These are phyloP conservation scores for Meteorus colon DNA, from an alignment of 2,888 invertebrate genomes.

Conservation along the genomic window DNA sequence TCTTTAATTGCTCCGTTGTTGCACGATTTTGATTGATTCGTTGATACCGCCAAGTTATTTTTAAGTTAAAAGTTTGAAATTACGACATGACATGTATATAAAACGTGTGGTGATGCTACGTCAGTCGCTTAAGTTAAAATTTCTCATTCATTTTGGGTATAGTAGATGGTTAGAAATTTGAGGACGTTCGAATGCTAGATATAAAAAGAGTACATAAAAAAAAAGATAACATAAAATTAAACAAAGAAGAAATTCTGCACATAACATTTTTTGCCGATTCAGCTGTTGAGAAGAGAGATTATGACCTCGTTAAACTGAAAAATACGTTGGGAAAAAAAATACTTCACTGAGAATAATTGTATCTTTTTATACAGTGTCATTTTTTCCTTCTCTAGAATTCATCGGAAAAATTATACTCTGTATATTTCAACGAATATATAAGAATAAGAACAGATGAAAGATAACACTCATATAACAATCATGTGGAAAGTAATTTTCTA, in stretches of 20 bases:
- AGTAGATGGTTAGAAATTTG: not conserved
- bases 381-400: not conserved
- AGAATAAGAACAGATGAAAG: not conserved
- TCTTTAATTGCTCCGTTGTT: too few relatives aligned
- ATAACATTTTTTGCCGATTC: constrained; percentile 3
- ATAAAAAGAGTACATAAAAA: not conserved
- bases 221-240: not conserved
- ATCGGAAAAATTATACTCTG: not conserved
- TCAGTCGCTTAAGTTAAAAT: not conserved
- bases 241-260: not conserved
- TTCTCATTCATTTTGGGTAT: not conserved
- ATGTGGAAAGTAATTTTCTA: not conserved
- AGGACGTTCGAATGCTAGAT: not conserved
- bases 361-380: not conserved
- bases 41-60: too few relatives aligned
- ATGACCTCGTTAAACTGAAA: constrained; percentile 16
- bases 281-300: not conserved
- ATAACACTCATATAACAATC: not conserved
- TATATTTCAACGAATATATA: not conserved
- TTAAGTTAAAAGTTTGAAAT: too few relatives aligned
- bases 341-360: not conserved
- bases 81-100: too few relatives aligned
- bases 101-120: not conserved
- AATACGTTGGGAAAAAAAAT: not conserved
- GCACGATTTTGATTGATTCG: too few relatives aligned